Percentiles rank a stretch among this genome's conserved stretches.
These are phyloP conservation scores for Poeciliopsis retropinna DNA, from an alignment of 2,113 vertebrate species.

Conservation along the genomic window DNA sequence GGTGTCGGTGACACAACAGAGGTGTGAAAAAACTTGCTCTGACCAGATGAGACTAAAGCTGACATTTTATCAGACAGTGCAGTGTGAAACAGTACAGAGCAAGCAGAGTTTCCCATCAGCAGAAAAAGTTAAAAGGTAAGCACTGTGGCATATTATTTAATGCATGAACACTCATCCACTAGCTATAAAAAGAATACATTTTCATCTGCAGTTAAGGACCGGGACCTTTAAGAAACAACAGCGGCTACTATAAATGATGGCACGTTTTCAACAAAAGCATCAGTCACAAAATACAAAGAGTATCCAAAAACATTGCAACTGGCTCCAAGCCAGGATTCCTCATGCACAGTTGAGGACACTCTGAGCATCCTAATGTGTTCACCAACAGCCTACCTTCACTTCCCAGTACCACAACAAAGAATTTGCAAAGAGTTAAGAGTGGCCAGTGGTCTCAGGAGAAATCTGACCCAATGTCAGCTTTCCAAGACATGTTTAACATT, in stretches of 20 bases:
- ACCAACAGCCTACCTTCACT: neutral
- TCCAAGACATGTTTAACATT: slow-evolving; percentile 11
- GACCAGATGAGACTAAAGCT: neutral
- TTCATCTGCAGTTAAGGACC: neutral
- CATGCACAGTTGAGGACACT: neutral
- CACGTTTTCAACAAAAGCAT: neutral
- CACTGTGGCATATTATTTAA: neutral
- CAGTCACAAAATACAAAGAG: neutral
- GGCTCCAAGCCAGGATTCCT: neutral
- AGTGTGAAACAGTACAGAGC: neutral
- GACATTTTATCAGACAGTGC: neutral
- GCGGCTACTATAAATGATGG: neutral
- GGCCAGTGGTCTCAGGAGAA: neutral
- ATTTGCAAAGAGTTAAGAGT: neutral
- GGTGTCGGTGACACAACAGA: neutral
- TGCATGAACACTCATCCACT: neutral
- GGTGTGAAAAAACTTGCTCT: neutral
- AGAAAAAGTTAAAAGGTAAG: neutral
- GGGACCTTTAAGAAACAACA: neutral
- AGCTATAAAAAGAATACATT: neutral
- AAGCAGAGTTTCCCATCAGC: neutral
- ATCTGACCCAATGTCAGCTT: slow-evolving; percentile 6
- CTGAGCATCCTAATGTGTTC: neutral
- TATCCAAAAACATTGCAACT: neutral
- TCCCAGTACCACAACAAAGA: neutral